Conservation (phyloP, 2,888 invertebrate species). For the Hirudinaria manillensis region DNA sequence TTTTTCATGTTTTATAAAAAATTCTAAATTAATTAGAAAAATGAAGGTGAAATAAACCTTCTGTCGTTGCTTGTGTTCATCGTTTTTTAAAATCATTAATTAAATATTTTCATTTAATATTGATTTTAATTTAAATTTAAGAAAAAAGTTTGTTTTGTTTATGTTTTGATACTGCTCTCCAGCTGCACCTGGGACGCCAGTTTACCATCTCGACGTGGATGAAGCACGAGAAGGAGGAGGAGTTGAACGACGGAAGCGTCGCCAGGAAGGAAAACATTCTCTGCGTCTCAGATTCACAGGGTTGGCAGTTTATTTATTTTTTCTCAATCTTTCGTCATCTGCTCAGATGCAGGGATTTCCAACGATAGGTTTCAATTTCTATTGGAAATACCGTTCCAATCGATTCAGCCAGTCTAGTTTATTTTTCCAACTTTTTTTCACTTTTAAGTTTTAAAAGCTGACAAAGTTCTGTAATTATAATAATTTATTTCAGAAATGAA, state of each 20-base stretch:
- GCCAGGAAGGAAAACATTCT: constrained; percentile 83
- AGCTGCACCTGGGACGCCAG: constrained; percentile 63
- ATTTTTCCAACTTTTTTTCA: no score
- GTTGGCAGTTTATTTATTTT: constrained; percentile 60
- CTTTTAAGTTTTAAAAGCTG: no score
- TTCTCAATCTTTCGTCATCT: no score
- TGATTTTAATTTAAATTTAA: not conserved
- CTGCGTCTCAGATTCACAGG: constrained; percentile 94
- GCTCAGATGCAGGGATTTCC: no score
- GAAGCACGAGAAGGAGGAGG: constrained; percentile 68
- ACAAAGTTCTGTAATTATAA: no score
- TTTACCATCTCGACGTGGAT: constrained; percentile 92
- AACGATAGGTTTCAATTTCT: no score
- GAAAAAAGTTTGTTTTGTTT: not conserved
- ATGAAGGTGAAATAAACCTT: not conserved
- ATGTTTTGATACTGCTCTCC: not conserved
- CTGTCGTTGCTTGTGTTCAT: not conserved
- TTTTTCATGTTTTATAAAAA: not conserved
- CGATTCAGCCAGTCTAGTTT: no score
- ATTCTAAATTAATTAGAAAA: no score
- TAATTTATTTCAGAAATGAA: constrained; percentile 75
- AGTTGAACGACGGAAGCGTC: constrained; percentile 48
- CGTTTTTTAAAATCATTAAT: not conserved
- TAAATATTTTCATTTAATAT: not conserved
- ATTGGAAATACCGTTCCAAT: no score